Evolutionary conservation across 2,797 vertebrate genomes (phyloP).

Genomic region (Strix occidentalis): DNA sequence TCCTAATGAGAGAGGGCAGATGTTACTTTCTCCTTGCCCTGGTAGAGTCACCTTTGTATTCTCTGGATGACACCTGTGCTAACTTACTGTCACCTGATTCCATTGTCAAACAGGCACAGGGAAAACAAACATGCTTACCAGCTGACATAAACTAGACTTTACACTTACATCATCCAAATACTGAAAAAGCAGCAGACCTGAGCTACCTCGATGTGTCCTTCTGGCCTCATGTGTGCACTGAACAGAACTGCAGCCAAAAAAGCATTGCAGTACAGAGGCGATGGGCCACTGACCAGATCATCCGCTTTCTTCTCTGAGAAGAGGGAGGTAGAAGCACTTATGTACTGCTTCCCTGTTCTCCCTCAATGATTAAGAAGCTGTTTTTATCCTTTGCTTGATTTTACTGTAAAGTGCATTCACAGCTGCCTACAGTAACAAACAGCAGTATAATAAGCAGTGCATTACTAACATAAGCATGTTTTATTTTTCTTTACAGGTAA

Average conservation of each 20-base stretch:
- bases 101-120: neutral
- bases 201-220: neutral
- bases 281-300: neutral
- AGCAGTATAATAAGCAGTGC: neutral
- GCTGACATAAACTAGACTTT: neutral
- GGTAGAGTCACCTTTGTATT: neutral
- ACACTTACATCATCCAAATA: neutral
- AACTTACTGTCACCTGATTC: neutral
- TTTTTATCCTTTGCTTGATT: neutral
- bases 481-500: conserved; percentile 79
- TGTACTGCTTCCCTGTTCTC: neutral
- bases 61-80: neutral
- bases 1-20: neutral
- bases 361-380: neutral
- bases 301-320: neutral
- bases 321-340: neutral
- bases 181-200: neutral
- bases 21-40: neutral
- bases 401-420: neutral
- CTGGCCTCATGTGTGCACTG: neutral
- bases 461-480: conserved; percentile 12
- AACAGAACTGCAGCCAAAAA: neutral
- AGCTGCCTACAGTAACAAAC: neutral
- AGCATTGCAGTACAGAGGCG: neutral
- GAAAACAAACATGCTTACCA: neutral